Evolutionary conservation across 1,140 invertebrate genomes (phyloP).

Genomic region (Tetranychus urticae): DNA sequence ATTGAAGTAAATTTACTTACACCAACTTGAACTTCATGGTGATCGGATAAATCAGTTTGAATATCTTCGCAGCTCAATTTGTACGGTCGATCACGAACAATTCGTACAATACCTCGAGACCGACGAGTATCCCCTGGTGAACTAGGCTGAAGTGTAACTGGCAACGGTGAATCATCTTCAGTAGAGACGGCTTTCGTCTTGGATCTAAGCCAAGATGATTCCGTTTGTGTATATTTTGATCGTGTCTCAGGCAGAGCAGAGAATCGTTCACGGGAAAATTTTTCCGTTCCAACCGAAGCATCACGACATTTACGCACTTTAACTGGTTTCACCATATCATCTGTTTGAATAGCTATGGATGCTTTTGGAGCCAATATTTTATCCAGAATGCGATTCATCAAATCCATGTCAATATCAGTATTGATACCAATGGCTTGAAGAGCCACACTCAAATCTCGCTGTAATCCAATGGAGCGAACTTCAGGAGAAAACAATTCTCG

Average conservation of each 20-base stretch:
- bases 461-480: too few species aligned
- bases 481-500: too few species aligned
- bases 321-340: background rate
- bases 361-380: background rate
- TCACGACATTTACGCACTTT: background rate
- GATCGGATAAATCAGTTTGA: background rate
- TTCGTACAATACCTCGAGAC: background rate
- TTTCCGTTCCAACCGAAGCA: background rate
- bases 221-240: background rate
- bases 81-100: background rate
- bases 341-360: background rate
- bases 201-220: background rate
- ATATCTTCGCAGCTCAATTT: background rate
- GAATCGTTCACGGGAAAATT: background rate
- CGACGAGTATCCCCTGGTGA: background rate
- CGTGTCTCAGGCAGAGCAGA: background rate
- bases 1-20: background rate
- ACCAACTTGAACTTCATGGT: background rate
- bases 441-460: too few species aligned
- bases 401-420: background rate
- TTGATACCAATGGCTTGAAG: background rate
- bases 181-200: background rate
- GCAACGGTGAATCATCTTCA: background rate
- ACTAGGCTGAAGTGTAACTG: background rate
- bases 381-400: background rate